A percentile compares a stretch with the other conserved stretches of the same genome.
phyloP scores from a whole-genome alignment of 2,888 invertebrate genomes.

The Drosophila limbata region DNA sequence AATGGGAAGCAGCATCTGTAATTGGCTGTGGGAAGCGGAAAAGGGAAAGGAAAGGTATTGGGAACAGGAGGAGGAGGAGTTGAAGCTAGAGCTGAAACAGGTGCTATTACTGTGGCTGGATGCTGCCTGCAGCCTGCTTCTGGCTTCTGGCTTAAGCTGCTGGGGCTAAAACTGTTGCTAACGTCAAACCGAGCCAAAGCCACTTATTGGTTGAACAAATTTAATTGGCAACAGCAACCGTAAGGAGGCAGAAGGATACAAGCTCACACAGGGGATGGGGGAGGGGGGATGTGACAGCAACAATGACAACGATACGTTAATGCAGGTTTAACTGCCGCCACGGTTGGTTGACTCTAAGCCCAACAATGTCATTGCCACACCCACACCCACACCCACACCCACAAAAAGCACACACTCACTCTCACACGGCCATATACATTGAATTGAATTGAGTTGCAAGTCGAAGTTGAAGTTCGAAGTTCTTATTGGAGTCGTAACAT shows the following conservation, averaged over 20 bases:
- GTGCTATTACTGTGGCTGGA: constrained; percentile 18
- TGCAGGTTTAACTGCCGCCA: constrained; percentile 66
- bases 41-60: not conserved
- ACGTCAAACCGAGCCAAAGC: constrained; percentile 65
- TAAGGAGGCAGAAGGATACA: constrained; percentile 10
- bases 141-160: constrained; percentile 16
- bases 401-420: constrained; percentile 7
- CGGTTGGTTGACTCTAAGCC: constrained; percentile 46
- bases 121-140: constrained; percentile 2
- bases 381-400: not conserved
- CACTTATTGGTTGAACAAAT: constrained; percentile 73
- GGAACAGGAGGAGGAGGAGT: not conserved
- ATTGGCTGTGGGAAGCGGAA: not conserved
- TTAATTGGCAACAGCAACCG: constrained; percentile 67
- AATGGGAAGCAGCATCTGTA: constrained; percentile 12
- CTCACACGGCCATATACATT: constrained; percentile 6
- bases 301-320: constrained; percentile 66
- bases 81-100: constrained; percentile 19
- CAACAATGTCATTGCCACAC: constrained; percentile 37
- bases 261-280: not conserved
- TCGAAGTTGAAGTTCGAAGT: constrained; percentile 34
- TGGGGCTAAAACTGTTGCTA: constrained; percentile 50
- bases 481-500: constrained; percentile 35
- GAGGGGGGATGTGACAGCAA: constrained; percentile 39
- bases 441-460: constrained; percentile 49